These are phyloP conservation scores for Merluccius polli DNA, from an alignment of 2,797 vertebrate genomes.

Conservation along the genomic window DNA sequence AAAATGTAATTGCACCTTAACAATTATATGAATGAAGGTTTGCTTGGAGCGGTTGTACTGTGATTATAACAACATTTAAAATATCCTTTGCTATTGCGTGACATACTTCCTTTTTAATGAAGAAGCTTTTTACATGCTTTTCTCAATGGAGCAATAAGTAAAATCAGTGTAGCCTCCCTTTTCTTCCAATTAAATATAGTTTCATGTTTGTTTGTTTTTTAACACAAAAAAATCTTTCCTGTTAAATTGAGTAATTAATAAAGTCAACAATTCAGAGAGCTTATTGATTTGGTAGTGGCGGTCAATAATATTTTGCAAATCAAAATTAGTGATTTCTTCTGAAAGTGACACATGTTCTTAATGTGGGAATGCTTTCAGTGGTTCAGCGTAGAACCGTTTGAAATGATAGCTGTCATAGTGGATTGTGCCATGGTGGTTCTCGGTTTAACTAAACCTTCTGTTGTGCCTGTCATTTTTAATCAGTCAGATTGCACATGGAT, in stretches of 20 bases:
- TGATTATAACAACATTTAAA: neutral
- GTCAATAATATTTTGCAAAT: neutral
- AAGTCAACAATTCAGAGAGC: neutral
- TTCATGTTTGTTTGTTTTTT: neutral
- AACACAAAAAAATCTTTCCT: neutral
- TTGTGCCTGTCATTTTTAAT: slow-evolving; percentile 29
- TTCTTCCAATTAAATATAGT: neutral
- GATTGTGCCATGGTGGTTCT: slow-evolving; percentile 13
- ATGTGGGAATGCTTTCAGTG: slow-evolving; percentile 6
- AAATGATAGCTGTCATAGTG: too few relatives aligned
- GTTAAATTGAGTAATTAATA: neutral
- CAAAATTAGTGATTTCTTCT: neutral
- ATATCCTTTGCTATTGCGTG: neutral
- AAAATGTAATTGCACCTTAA: neutral
- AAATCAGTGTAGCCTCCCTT: neutral
- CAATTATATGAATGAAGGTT: neutral
- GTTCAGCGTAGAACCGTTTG: neutral
- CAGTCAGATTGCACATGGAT: slow-evolving; percentile 45
- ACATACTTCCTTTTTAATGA: slow-evolving; percentile 1
- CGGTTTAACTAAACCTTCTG: slow-evolving; percentile 11
- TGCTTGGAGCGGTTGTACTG: neutral
- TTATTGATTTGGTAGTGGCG: neutral
- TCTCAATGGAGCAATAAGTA: slow-evolving; percentile 35
- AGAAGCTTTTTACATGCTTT: slow-evolving; percentile 19
- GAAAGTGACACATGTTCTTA: neutral